Evolutionary conservation across 1,140 invertebrate species (phyloP).

Genomic region (Scaptomyza graminum): DNA sequence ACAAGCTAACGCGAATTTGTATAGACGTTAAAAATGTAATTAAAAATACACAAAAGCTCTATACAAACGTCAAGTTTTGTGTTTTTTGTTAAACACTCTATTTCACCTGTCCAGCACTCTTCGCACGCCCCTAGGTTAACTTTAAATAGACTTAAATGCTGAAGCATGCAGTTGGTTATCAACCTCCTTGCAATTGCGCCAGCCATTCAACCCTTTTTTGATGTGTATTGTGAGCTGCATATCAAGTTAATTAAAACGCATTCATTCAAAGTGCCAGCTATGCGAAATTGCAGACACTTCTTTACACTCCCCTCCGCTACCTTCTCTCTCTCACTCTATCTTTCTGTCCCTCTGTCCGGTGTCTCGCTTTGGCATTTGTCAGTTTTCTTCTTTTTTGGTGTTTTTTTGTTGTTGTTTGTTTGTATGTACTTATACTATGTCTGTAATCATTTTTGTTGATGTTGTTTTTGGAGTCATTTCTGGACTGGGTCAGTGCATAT

Average conservation of each 20-base stretch:
- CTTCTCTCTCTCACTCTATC: background rate
- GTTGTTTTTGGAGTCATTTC: slow-evolving; percentile 25
- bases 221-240: slow-evolving; percentile 37
- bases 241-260: slow-evolving; percentile 58
- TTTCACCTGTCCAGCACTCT: slow-evolving; percentile 5
- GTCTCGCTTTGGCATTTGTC: slow-evolving; percentile 1
- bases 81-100: background rate
- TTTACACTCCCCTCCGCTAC: background rate
- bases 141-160: slow-evolving; percentile 17
- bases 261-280: slow-evolving; percentile 52
- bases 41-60: slow-evolving; percentile 14
- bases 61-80: slow-evolving; percentile 7
- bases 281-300: slow-evolving; percentile 50
- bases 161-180: slow-evolving; percentile 19
- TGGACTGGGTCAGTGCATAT: slow-evolving; percentile 46
- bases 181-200: slow-evolving; percentile 18
- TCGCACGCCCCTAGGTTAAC: background rate
- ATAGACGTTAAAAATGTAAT: slow-evolving; percentile 19
- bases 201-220: slow-evolving; percentile 36
- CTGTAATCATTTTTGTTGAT: background rate
- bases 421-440: background rate
- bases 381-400: slow-evolving; percentile 14
- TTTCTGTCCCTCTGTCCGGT: background rate
- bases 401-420: background rate
- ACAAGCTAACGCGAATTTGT: background rate